Percentiles rank a stretch among this genome's conserved stretches.
phyloP scores from a whole-genome alignment of 2,888 invertebrate genomes.

The Orchesellides sinensis region DNA sequence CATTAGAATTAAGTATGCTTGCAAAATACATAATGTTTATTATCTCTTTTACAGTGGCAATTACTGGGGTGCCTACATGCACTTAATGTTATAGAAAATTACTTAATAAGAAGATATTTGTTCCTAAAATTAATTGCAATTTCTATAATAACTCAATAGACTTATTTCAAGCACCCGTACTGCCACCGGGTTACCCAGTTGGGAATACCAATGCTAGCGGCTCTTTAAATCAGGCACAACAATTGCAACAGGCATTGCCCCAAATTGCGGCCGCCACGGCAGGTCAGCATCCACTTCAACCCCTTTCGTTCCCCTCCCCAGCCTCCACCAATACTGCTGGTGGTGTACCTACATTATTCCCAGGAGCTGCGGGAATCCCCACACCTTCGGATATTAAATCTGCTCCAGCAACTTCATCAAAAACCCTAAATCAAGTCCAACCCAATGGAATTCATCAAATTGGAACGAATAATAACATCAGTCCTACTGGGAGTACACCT shows the following conservation, averaged over 20 bases:
- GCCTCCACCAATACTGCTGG: neutral
- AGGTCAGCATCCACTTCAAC: constrained; percentile 7
- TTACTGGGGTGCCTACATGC: constrained; percentile 81
- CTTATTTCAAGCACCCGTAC: constrained; percentile 57
- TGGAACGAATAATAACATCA: neutral
- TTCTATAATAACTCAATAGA: no score
- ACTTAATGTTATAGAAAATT: no score
- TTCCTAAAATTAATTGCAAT: no score
- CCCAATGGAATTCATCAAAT: constrained; percentile 16
- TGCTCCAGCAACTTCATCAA: constrained; percentile 17
- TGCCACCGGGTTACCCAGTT: constrained; percentile 28
- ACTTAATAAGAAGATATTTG: no score
- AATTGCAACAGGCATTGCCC: constrained; percentile 19
- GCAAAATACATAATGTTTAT: no score
- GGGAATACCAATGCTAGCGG: neutral
- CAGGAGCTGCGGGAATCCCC: neutral
- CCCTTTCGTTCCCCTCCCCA: neutral
- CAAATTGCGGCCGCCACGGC: constrained; percentile 16
- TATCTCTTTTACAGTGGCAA: constrained; percentile 30
- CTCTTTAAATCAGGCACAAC: neutral
- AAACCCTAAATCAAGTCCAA: constrained; percentile 20
- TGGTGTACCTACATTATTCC: constrained; percentile 29
- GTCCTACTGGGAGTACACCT: constrained; percentile 3
- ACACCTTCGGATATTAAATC: constrained; percentile 4
- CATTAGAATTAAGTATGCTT: no score